Evolutionary conservation across 2,113 vertebrate species (phyloP).

Genomic region (Anolis sagrei): DNA sequence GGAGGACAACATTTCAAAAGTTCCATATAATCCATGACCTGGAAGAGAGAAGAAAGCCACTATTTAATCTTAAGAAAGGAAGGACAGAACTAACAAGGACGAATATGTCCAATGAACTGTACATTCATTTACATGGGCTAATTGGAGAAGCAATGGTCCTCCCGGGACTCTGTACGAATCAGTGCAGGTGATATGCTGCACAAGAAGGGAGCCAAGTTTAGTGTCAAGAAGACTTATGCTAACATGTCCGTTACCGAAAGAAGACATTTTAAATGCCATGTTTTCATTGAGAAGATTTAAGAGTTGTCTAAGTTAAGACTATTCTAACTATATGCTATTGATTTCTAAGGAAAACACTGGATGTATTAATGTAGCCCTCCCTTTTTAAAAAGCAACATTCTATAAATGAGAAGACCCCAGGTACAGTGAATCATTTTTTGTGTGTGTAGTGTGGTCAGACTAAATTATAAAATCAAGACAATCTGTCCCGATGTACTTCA

Average conservation of each 20-base stretch:
- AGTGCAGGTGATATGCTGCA: background rate
- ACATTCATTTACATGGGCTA: constrained; percentile 8
- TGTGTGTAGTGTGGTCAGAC: background rate
- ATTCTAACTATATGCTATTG: background rate
- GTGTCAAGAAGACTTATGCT: constrained; percentile 10
- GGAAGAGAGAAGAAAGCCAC: constrained; percentile 76
- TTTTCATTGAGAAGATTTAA: constrained; percentile 4
- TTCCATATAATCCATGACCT: constrained; percentile 98
- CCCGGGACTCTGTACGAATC: background rate
- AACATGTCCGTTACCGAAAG: constrained; percentile 12
- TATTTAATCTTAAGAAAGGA: constrained; percentile 60
- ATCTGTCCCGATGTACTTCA: background rate
- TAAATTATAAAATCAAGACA: background rate
- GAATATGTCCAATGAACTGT: constrained; percentile 1
- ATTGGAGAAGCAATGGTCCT: constrained; percentile 30
- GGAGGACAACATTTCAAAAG: constrained; percentile 98
- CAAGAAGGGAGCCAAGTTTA: background rate
- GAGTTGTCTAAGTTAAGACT: constrained; percentile 3
- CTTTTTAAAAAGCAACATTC: constrained; percentile 6
- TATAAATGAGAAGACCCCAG: background rate
- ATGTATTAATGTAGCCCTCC: background rate
- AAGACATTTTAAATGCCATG: background rate
- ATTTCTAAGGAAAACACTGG: background rate
- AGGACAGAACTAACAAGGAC: constrained; percentile 4
- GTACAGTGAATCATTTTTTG: background rate